Base-by-base conservation (phyloP, 64 coral and sea anemone species). In the Dendronephthya gigantea region DNA sequence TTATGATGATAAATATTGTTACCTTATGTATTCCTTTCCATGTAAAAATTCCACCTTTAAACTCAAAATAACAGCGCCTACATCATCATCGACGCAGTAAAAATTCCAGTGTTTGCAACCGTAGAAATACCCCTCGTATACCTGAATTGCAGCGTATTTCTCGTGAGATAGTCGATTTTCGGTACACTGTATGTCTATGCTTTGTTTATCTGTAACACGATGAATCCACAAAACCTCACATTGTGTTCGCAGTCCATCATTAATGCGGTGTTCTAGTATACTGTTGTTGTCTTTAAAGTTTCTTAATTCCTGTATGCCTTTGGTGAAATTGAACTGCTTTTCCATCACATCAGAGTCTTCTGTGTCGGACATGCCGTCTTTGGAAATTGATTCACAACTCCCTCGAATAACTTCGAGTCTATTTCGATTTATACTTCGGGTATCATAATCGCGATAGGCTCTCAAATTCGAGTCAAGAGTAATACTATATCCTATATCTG, bases 101-200 rank as follows among this genome's bases (percentile, higher is more conserved):
- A 79, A 79, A 33, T 79, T 79, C 72, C 72, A 79, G 32, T 79
- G 72, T 39, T 79, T 79, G 32, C 72, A 79, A 39, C 72, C 72
- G 72, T 79, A 79, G 17, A 79, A 79, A 0, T 36, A 79, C 34
- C 36, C 36, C 29, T 79, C 72, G 29, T 79, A 79, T 17, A 34
- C 72, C 13, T 79, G 72, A 34, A 79, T 16, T 16, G 34, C 55
- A 62, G 25, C 19, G 25, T 62, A 1, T 23, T 45, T 6, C 11
- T 45, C 11, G 6, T 10, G 10, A 34, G 7, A 79, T 79, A 29
- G 72, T 34, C 72, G 11, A 16, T 74, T 17, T 11, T 74, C 68
- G 25, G 22, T 13, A 30, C 68, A 35, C 50, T 52, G n/a, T n/a
- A n/a, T 52, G 23, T 62, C 55, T 16, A 79, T 35, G 10, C 32